These are phyloP conservation scores for Tenthredo amoena DNA, from an alignment of 2,888 invertebrate species.

Conservation along the genomic window DNA sequence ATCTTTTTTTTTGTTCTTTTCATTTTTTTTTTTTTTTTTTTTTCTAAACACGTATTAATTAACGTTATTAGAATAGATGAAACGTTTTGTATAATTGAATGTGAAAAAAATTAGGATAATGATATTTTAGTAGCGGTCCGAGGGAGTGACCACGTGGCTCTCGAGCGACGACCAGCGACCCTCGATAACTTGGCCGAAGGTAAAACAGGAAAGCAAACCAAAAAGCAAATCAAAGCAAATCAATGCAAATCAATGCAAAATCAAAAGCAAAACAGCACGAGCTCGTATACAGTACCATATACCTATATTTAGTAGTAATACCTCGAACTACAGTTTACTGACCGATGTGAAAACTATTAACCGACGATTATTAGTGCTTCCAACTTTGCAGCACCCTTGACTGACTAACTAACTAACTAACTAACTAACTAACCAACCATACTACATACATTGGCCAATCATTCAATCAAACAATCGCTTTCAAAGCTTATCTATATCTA, in stretches of 20 bases:
- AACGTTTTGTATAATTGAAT: background rate
- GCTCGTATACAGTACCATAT: slow-evolving; percentile 49
- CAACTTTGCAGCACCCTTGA: background rate
- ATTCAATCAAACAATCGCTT: slow-evolving; percentile 19
- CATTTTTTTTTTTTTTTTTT: background rate
- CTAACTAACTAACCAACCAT: background rate
- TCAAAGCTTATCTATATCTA: background rate
- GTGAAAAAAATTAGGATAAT: slow-evolving; percentile 58
- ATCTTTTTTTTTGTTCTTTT: background rate
- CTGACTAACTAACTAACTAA: background rate
- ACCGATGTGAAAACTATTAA: slow-evolving; percentile 5
- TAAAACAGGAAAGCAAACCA: slow-evolving; percentile 68
- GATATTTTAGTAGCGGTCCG: slow-evolving; percentile 77
- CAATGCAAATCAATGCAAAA: background rate
- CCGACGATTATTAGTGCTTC: background rate
- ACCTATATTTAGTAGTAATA: background rate
- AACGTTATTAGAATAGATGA: slow-evolving; percentile 51
- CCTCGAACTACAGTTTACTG: slow-evolving; percentile 36
- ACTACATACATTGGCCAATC: background rate
- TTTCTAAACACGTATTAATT: background rate
- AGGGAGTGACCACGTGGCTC: slow-evolving; percentile 76
- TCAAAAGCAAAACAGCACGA: slow-evolving; percentile 5
- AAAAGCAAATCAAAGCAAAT: slow-evolving; percentile 45
- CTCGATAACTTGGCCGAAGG: slow-evolving; percentile 80
- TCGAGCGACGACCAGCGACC: slow-evolving; percentile 78